Evolutionary conservation across 37 sponge, comb jelly and placozoan genomes (phyloP).

Genomic region (Geodia barretti): DNA sequence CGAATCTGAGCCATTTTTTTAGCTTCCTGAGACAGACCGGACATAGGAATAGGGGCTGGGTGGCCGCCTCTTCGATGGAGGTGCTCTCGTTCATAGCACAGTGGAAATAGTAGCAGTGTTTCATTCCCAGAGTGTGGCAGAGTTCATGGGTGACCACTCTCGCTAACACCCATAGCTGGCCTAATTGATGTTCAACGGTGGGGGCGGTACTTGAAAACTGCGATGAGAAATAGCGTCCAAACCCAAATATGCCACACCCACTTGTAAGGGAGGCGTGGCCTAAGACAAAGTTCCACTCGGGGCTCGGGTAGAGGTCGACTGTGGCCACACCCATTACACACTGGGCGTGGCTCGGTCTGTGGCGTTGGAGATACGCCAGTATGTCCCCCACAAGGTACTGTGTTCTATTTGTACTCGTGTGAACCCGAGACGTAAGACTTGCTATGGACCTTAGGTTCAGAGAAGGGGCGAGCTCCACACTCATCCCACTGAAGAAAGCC

Average conservation of each 20-base stretch:
- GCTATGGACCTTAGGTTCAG: slow-evolving; percentile 32
- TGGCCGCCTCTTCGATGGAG: slow-evolving; percentile 70
- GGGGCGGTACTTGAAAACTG: not conserved
- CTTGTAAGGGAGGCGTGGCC: slow-evolving; percentile 74
- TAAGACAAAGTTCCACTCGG: slow-evolving; percentile 89
- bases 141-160: slow-evolving; percentile 89
- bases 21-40: slow-evolving; percentile 90
- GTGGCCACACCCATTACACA: slow-evolving; percentile 68
- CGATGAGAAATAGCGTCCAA: slow-evolving; percentile 70
- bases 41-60: slow-evolving; percentile 85
- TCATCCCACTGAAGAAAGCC: slow-evolving; percentile 63
- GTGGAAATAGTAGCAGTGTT: slow-evolving; percentile 85
- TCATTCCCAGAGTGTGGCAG: slow-evolving; percentile 86
- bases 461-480: slow-evolving; percentile 37
- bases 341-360: slow-evolving; percentile 27
- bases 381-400: slow-evolving; percentile 63
- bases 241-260: slow-evolving; percentile 79
- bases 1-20: slow-evolving; percentile 71
- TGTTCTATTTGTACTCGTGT: slow-evolving; percentile 40
- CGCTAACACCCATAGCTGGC: slow-evolving; percentile 50
- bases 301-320: slow-evolving; percentile 85
- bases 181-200: slow-evolving; percentile 13
- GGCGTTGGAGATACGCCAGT: slow-evolving; percentile 19
- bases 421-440: slow-evolving; percentile 45
- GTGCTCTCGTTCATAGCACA: slow-evolving; percentile 94